These are phyloP conservation scores for Chiroxiphia lanceolata DNA, from an alignment of 2,797 vertebrate species.

Conservation along the genomic window DNA sequence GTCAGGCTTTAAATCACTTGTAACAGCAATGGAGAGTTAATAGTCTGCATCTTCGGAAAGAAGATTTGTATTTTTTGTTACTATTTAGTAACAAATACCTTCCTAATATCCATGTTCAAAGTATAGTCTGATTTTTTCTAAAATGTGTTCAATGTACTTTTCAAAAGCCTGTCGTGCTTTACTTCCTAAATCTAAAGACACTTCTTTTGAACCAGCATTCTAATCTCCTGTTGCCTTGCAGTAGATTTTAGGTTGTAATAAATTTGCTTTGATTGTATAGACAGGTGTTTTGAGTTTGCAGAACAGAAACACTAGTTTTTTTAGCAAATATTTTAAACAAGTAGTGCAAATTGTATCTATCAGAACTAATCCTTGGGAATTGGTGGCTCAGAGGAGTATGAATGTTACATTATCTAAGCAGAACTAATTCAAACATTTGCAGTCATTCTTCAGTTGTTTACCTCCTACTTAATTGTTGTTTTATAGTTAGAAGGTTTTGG, in stretches of 20 bases:
- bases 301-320: neutral
- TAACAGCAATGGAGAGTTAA: neutral
- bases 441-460: neutral
- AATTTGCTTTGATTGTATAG: neutral
- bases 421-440: neutral
- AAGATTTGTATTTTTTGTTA: neutral
- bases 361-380: neutral
- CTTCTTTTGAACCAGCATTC: neutral
- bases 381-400: neutral
- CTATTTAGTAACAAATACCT: neutral
- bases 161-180: neutral
- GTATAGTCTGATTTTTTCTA: neutral
- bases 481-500: neutral
- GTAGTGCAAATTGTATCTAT: neutral
- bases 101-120: neutral
- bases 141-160: neutral
- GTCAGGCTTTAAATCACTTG: neutral
- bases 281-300: conserved; percentile 12
- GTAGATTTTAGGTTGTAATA: neutral
- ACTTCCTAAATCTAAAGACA: neutral
- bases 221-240: neutral
- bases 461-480: neutral
- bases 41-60: neutral
- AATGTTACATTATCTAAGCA: neutral
- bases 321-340: neutral